Conservation (phyloP, 1,140 invertebrate species). For the Ceratina japonica region DNA sequence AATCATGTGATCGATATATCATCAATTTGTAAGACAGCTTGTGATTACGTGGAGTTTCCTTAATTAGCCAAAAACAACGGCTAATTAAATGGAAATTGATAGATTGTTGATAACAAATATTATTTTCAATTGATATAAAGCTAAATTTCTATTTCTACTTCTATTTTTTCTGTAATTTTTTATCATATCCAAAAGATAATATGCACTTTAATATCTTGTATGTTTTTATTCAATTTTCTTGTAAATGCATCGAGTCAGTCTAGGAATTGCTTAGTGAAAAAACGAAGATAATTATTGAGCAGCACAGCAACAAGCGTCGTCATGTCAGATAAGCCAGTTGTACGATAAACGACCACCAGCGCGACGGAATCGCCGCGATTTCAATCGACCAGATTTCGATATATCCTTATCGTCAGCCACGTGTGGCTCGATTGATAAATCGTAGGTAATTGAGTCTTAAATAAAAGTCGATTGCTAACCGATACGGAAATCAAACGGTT, state of each 20-base stretch:
- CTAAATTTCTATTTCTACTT: no score
- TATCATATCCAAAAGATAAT: no score
- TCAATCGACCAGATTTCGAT: slow-evolving; percentile 13
- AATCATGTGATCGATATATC: not conserved
- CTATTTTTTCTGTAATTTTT: no score
- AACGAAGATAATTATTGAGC: no score
- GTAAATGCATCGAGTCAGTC: no score
- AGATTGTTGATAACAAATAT: no score
- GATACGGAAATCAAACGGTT: not conserved
- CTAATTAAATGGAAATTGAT: not conserved
- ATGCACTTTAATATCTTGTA: no score
- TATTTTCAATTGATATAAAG: no score
- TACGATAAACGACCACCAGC: not conserved
- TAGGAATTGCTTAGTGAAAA: no score
- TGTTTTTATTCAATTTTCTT: no score
- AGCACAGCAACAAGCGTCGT: no score
- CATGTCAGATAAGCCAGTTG: not conserved
- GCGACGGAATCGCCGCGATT: slow-evolving; percentile 8
- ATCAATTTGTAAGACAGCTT: not conserved
- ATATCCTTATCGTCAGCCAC: slow-evolving; percentile 5
- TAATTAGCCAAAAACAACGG: not conserved
- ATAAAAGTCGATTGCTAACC: not conserved
- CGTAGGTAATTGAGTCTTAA: not conserved
- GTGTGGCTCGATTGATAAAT: slow-evolving; percentile 3
- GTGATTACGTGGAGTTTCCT: not conserved